These are phyloP conservation scores for Ceriagrion tenellum DNA, from an alignment of 2,888 invertebrate genomes.

Conservation along the genomic window DNA sequence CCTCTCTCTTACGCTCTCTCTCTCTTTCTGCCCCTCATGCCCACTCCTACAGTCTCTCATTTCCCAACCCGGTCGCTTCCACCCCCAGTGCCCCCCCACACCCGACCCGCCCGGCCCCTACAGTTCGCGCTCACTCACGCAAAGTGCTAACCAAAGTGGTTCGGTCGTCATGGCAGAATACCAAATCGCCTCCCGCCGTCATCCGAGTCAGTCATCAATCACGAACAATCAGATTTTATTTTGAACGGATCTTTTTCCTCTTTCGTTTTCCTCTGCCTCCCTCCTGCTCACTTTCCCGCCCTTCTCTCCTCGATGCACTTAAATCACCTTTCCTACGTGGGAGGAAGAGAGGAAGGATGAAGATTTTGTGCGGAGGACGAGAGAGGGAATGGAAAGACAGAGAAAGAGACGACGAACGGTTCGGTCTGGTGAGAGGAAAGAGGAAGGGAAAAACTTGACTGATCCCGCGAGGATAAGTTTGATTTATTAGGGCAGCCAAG, in stretches of 20 bases:
- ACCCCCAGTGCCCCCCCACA: neutral
- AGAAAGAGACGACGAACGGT: neutral
- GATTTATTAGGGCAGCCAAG: constrained; percentile 57
- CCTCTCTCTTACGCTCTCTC: neutral
- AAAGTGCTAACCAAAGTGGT: constrained; percentile 30
- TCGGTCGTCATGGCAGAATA: constrained; percentile 55
- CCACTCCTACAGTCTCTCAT: neutral
- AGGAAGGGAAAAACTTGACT: neutral
- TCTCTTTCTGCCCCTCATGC: neutral
- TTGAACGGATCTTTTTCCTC: constrained; percentile 28
- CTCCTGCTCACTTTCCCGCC: neutral
- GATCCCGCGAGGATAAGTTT: constrained; percentile 60
- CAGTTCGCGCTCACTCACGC: constrained; percentile 42
- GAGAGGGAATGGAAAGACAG: neutral
- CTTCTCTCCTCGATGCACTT: neutral
- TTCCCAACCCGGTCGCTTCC: neutral
- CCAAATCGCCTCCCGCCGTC: constrained; percentile 55
- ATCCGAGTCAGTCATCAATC: constrained; percentile 55
- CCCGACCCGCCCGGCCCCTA: neutral
- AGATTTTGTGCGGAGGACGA: constrained; percentile 7
- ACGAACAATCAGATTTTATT: constrained; percentile 61
- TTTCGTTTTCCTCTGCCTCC: neutral
- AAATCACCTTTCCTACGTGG: constrained; percentile 9
- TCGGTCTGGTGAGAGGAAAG: constrained; percentile 14
- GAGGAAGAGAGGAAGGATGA: neutral